A percentile compares a stretch with the other conserved stretches of the same genome.
Conservation (phyloP, 2,113 vertebrate species). For the Natator depressus region DNA sequence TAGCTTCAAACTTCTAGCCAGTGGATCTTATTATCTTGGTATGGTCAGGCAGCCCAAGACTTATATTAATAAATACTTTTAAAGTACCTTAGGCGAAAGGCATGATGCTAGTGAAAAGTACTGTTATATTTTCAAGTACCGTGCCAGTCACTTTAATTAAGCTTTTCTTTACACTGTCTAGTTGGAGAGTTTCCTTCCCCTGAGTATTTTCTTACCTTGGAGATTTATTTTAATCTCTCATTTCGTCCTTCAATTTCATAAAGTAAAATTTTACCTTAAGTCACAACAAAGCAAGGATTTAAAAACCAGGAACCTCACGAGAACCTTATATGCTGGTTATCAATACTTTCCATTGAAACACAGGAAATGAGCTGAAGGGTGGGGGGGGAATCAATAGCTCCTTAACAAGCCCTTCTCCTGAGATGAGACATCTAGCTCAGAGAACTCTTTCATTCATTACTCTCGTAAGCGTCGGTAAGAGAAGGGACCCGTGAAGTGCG, state of each 20-base stretch:
- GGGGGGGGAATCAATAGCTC: not conserved
- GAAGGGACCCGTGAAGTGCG: not conserved
- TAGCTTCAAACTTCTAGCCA: not conserved
- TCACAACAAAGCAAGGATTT: not conserved
- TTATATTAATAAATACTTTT: not conserved
- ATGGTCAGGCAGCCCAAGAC: not conserved
- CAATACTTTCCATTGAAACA: slow-evolving; percentile 44
- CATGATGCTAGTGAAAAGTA: not conserved
- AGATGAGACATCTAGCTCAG: not conserved
- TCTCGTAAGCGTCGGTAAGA: slow-evolving; percentile 26
- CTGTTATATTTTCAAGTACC: not conserved
- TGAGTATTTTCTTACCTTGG: not conserved
- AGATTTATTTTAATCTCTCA: slow-evolving; percentile 17
- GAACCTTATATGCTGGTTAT: not conserved
- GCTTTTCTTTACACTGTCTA: not conserved
- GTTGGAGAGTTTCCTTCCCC: not conserved
- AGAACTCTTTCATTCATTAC: slow-evolving; percentile 3
- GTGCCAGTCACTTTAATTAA: not conserved
- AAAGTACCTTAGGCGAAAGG: not conserved
- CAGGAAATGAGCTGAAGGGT: not conserved
- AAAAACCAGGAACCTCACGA: not conserved
- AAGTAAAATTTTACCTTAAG: slow-evolving; percentile 9
- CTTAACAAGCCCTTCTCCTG: slow-evolving; percentile 14
- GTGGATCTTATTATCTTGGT: not conserved
- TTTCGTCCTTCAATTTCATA: slow-evolving; percentile 2